Conservation (phyloP, 2,797 vertebrate genomes). For the Microcaecilia unicolor region DNA sequence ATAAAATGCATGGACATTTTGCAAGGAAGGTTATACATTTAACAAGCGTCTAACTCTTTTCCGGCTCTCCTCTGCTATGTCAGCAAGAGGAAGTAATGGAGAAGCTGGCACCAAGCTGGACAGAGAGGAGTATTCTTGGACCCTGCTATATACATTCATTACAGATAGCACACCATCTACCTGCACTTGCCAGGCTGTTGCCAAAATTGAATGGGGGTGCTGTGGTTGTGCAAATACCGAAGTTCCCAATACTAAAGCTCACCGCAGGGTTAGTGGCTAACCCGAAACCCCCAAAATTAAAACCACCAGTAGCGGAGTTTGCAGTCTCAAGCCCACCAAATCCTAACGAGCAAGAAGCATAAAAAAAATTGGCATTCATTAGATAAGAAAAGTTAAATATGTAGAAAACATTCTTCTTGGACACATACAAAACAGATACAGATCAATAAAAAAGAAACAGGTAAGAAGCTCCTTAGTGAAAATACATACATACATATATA, state of each 20-base stretch:
- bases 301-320: slow-evolving; percentile 83
- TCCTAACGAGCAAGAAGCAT: slow-evolving; percentile 76
- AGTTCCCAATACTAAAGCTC: slow-evolving; percentile 94
- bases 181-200: slow-evolving; percentile 94
- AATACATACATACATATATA: slow-evolving; percentile 9
- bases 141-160: slow-evolving; percentile 34
- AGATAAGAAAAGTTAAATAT: slow-evolving; percentile 5
- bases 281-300: slow-evolving; percentile 97
- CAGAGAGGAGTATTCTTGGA: slow-evolving; percentile 57
- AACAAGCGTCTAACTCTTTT: no score
- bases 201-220: slow-evolving; percentile 92
- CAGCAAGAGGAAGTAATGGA: no score
- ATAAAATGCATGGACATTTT: no score
- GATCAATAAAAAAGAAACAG: not conserved
- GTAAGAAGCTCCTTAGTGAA: slow-evolving; percentile 2
- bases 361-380: slow-evolving; percentile 59
- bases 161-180: slow-evolving; percentile 64
- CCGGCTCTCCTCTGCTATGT: no score
- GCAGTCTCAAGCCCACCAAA: slow-evolving; percentile 93
- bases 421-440: not conserved
- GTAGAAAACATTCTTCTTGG: slow-evolving; percentile 13
- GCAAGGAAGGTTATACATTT: no score
- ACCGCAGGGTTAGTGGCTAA: slow-evolving; percentile 87
- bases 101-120: no score
- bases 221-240: slow-evolving; percentile 83